Percentiles rank a stretch among this genome's conserved stretches.
phyloP scores from a whole-genome alignment of 2,113 vertebrate species.

The Ptyas mucosa region DNA sequence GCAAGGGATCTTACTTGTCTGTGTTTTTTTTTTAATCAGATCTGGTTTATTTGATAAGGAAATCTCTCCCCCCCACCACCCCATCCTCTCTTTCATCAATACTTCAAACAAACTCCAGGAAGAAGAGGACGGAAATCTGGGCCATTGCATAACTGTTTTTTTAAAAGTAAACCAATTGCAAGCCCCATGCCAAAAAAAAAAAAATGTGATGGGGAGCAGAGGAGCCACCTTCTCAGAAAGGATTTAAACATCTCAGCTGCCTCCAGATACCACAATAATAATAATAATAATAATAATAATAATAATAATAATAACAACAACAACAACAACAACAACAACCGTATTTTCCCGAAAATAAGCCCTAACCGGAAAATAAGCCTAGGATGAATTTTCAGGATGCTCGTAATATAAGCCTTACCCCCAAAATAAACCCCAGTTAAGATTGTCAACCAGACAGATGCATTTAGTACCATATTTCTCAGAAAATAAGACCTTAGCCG shows the following conservation, averaged over 20 bases:
- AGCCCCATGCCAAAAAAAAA: neutral
- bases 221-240: neutral
- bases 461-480: no score
- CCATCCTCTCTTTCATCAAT: neutral
- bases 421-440: no score
- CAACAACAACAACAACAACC: neutral
- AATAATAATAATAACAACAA: neutral
- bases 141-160: neutral
- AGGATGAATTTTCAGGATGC: no score
- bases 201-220: neutral
- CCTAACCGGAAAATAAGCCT: no score
- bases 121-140: neutral
- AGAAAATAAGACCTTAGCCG: no score
- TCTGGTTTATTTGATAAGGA: neutral
- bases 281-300: neutral
- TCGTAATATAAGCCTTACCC: no score
- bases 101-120: neutral
- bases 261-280: neutral
- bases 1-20: neutral
- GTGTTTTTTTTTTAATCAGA: neutral
- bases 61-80: no score
- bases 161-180: neutral
- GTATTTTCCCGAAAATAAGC: no score
- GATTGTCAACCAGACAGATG: no score
- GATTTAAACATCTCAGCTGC: neutral